These are phyloP conservation scores for Myotis daubentonii DNA, from an alignment of 2,797 vertebrate species.

Conservation along the genomic window DNA sequence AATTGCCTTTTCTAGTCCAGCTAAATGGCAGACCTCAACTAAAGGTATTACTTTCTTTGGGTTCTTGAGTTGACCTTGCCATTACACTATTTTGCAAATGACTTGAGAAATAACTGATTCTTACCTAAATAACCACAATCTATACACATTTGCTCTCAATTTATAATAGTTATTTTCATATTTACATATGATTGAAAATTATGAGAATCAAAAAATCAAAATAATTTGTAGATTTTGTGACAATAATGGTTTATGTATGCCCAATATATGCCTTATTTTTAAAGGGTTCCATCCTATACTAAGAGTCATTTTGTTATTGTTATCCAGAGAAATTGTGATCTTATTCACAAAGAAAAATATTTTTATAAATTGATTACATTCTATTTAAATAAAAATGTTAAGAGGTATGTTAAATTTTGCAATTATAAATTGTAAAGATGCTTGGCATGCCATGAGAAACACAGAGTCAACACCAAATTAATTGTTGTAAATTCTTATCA, in stretches of 20 bases:
- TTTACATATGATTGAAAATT: conserved; percentile 73
- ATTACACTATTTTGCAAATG: conserved; percentile 65
- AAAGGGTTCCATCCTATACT: conserved; percentile 31
- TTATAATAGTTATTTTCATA: conserved; percentile 78
- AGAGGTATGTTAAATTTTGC: background rate
- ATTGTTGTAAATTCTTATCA: background rate
- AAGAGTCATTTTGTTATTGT: conserved; percentile 56
- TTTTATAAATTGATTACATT: conserved; percentile 52
- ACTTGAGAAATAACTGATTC: conserved; percentile 72
- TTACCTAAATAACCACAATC: conserved; percentile 60
- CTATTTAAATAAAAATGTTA: conserved; percentile 53
- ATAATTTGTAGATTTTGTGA: conserved; percentile 78
- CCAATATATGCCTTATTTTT: conserved; percentile 83
- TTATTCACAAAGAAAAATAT: conserved; percentile 74
- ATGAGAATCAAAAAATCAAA: conserved; percentile 50
- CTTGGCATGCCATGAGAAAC: background rate
- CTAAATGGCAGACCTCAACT: conserved; percentile 56
- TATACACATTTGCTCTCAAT: conserved; percentile 72
- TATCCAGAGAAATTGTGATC: conserved; percentile 59
- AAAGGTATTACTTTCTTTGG: conserved; percentile 27
- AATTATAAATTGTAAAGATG: background rate
- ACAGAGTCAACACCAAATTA: background rate
- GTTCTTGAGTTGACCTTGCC: conserved; percentile 65
- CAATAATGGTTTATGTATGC: conserved; percentile 78
- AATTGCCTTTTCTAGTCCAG: conserved; percentile 59